Evolutionary conservation across 2,113 vertebrate species (phyloP).

Genomic region (Phoxinus phoxinus): DNA sequence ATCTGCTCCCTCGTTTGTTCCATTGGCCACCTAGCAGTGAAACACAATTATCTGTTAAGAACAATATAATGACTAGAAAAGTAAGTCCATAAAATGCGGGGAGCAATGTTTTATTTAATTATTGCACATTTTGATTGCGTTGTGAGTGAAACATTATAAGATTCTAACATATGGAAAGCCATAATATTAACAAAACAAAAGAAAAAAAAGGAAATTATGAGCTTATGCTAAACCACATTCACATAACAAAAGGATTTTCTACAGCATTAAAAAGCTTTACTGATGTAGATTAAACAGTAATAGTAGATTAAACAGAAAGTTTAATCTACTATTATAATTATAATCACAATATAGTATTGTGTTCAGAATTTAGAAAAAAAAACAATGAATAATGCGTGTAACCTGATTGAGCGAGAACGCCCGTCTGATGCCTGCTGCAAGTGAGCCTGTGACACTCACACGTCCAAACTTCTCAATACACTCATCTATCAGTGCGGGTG

Average conservation of each 20-base stretch:
- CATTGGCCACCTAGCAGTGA: conserved; percentile 34
- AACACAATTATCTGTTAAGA: neutral
- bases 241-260: neutral
- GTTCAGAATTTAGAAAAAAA: too few species aligned
- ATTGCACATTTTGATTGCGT: neutral
- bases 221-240: neutral
- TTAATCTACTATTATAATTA: neutral
- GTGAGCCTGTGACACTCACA: conserved; percentile 64
- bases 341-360: neutral
- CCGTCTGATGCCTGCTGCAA: conserved; percentile 50
- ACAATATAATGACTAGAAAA: neutral
- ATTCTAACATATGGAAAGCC: neutral
- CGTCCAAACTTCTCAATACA: conserved; percentile 94
- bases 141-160: neutral
- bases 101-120: neutral
- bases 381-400: too few species aligned
- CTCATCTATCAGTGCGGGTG: conserved; percentile 94
- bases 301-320: too few species aligned
- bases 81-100: neutral
- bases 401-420: conserved; percentile 68
- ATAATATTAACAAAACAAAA: neutral
- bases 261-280: neutral
- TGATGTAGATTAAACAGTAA: too few species aligned
- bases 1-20: conserved; percentile 22
- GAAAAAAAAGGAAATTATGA: neutral